Conservation (phyloP, 2,113 vertebrate species). For the Orcinus orca region DNA sequence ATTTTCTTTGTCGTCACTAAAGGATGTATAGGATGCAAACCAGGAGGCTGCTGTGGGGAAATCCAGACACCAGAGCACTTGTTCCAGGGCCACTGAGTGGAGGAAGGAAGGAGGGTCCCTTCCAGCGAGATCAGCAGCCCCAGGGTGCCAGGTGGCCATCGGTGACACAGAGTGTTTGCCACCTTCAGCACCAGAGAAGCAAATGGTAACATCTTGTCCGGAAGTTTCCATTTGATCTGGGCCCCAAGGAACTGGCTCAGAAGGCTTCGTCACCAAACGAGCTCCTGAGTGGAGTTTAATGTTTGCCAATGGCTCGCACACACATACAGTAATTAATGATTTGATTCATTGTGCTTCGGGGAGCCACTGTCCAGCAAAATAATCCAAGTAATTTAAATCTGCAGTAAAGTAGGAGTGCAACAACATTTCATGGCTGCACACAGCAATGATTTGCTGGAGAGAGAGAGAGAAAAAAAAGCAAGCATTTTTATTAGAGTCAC, state of each 20-base stretch:
- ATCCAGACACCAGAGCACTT: not conserved
- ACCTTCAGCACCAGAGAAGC: not conserved
- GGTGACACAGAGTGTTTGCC: no score
- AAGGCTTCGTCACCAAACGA: slow-evolving; percentile 63
- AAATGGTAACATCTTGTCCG: slow-evolving; percentile 48
- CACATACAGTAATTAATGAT: slow-evolving; percentile 82
- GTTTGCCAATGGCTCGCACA: slow-evolving; percentile 73
- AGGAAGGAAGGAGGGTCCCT: accelerated
- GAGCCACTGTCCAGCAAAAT: slow-evolving; percentile 81
- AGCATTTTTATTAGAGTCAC: slow-evolving; percentile 70
- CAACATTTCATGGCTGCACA: slow-evolving; percentile 72
- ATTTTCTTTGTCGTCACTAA: not conserved
- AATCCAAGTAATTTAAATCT: slow-evolving; percentile 80
- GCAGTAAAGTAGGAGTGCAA: slow-evolving; percentile 78
- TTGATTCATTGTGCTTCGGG: slow-evolving; percentile 79
- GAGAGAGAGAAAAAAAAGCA: slow-evolving; percentile 38
- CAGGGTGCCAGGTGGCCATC: not conserved
- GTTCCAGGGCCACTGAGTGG: no score
- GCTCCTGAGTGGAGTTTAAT: slow-evolving; percentile 75
- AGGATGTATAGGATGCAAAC: not conserved
- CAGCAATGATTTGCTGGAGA: slow-evolving; percentile 74
- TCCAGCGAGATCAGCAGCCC: not conserved
- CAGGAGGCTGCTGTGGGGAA: not conserved
- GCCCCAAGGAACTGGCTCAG: slow-evolving; percentile 63
- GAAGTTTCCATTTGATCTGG: slow-evolving; percentile 67